Conservation (phyloP, 2,113 vertebrate genomes). For the Zapus hudsonius region DNA sequence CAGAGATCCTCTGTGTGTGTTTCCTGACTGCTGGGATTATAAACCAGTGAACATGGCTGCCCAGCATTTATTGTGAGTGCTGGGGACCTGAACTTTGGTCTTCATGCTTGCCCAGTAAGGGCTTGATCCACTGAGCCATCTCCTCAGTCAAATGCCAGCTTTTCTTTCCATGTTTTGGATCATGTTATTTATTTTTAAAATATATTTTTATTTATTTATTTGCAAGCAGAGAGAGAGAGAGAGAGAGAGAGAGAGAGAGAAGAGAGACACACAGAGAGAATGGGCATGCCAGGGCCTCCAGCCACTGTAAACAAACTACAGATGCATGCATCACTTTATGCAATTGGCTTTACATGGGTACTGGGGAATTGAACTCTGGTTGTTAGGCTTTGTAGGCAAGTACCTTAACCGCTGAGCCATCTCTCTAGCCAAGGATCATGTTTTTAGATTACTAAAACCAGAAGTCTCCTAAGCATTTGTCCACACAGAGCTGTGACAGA, state of each 20-base stretch:
- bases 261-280: too few relatives aligned
- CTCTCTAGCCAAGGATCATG: background rate
- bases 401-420: too few relatives aligned
- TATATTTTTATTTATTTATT: too few relatives aligned
- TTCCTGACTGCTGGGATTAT: background rate
- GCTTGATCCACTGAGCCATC: background rate
- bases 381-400: too few relatives aligned
- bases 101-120: background rate
- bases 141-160: background rate
- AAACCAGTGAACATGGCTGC: background rate
- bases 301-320: too few relatives aligned
- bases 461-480: background rate
- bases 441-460: background rate
- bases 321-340: too few relatives aligned
- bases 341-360: too few relatives aligned
- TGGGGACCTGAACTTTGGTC: background rate
- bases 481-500: background rate
- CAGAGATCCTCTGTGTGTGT: background rate
- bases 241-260: too few relatives aligned
- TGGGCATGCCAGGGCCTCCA: too few relatives aligned
- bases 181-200: background rate
- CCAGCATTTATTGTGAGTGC: background rate
- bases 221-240: too few relatives aligned
- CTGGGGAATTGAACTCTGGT: too few relatives aligned
- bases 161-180: constrained; percentile 11